Evolutionary conservation across 2,113 vertebrate genomes (phyloP).

Genomic region (Shinisaurus crocodilurus): DNA sequence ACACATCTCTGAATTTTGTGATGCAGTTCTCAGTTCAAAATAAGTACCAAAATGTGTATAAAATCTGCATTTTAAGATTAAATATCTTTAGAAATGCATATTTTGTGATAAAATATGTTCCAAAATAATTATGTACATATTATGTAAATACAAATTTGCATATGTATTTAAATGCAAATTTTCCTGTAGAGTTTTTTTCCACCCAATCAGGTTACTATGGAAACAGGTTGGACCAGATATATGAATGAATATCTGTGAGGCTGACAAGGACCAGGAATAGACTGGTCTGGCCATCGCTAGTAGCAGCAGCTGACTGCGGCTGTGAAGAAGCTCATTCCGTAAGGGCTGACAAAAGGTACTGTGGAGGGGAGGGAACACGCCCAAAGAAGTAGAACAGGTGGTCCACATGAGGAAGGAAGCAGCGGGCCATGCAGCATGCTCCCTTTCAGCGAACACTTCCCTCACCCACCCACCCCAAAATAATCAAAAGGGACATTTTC

Average conservation of each 20-base stretch:
- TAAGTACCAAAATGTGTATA: neutral
- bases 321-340: neutral
- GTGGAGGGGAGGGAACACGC: neutral
- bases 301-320: no score
- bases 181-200: no score
- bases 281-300: no score
- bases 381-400: neutral
- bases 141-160: no score
- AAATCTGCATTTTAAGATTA: neutral
- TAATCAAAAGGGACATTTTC: neutral
- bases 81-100: neutral
- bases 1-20: no score
- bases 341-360: neutral
- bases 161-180: no score
- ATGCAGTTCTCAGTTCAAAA: neutral
- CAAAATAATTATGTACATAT: no score
- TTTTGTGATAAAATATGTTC: neutral
- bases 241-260: neutral
- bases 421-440: neutral
- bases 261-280: no score
- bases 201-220: neutral
- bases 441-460: neutral
- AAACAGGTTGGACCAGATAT: neutral
- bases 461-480: neutral
- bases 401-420: neutral